A percentile compares a stretch with the other conserved stretches of the same genome.
Evolutionary conservation across 2,888 invertebrate species (phyloP).

Genomic region (Coelopa pilipes): DNA sequence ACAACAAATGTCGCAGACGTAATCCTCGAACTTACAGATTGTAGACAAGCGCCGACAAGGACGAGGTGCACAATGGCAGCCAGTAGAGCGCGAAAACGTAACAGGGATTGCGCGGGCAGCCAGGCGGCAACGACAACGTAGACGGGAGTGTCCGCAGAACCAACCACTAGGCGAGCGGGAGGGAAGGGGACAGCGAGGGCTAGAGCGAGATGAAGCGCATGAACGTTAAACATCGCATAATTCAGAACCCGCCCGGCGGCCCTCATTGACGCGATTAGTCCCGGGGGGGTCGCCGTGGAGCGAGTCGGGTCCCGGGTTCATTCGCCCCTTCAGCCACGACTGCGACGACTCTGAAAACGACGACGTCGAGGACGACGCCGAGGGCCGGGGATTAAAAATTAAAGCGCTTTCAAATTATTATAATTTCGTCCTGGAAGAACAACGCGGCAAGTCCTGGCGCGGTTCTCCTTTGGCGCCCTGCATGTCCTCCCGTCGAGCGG

Average conservation of each 20-base stretch:
- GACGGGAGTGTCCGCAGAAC: neutral
- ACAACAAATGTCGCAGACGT: conserved; percentile 33
- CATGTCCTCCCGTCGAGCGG: neutral
- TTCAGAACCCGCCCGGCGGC: too few species aligned
- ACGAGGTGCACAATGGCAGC: neutral
- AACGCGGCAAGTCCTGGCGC: neutral
- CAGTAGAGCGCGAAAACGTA: too few species aligned
- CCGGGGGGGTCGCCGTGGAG: too few species aligned
- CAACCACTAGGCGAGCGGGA: conserved; percentile 7
- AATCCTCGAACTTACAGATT: conserved; percentile 30
- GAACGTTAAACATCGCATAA: too few species aligned
- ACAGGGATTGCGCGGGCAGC: neutral
- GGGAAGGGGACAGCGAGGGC: neutral
- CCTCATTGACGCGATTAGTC: too few species aligned
- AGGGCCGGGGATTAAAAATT: conserved; percentile 30
- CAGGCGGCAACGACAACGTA: conserved; percentile 21
- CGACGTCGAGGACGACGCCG: too few species aligned
- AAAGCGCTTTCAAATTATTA: conserved; percentile 34
- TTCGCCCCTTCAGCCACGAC: too few species aligned
- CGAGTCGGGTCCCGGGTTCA: too few species aligned
- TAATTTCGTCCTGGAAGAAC: conserved; percentile 5
- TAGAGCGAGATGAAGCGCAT: neutral
- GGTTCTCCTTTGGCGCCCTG: neutral
- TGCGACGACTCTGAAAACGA: too few species aligned
- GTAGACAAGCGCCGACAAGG: conserved; percentile 5